phyloP scores from a whole-genome alignment of 2,888 invertebrate species.

The Epirrhoe alternata region DNA sequence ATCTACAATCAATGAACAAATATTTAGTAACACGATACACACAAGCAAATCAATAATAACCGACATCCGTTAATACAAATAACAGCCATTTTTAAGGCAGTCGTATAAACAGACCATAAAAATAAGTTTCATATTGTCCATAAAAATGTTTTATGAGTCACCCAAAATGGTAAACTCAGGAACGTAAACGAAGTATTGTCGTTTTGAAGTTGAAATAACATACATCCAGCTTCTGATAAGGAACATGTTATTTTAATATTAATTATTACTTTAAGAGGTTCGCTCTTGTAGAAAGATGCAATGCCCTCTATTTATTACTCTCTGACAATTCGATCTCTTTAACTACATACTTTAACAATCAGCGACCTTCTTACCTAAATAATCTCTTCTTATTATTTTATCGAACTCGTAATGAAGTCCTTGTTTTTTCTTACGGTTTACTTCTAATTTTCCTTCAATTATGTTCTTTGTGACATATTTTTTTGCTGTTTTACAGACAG shows the following conservation, averaged over 20 bases:
- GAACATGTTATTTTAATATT: not conserved
- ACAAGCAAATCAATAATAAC: conserved; percentile 36
- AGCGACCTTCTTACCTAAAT: too few relatives aligned
- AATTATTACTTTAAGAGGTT: too few relatives aligned
- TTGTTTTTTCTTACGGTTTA: too few relatives aligned
- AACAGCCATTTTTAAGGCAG: conserved; percentile 61
- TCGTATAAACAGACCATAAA: conserved; percentile 78
- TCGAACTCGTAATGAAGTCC: too few relatives aligned
- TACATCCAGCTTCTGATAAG: conserved; percentile 7
- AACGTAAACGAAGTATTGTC: conserved; percentile 31
- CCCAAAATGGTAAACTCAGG: conserved; percentile 54
- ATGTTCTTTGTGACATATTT: too few relatives aligned
- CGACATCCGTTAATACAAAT: conserved; percentile 59
- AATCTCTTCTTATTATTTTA: too few relatives aligned
- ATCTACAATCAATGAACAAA: not conserved
- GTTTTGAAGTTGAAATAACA: conserved; percentile 16
- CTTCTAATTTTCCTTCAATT: too few relatives aligned
- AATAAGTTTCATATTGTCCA: conserved; percentile 73
- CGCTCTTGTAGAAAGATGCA: too few relatives aligned
- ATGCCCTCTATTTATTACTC: too few relatives aligned
- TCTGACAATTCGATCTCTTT: too few relatives aligned
- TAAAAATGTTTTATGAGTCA: conserved; percentile 71
- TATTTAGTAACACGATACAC: not conserved
- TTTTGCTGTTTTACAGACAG: too few relatives aligned
- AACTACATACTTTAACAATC: too few relatives aligned